These are phyloP conservation scores for Drosophila cardini DNA, from an alignment of 1,140 invertebrate genomes.

Conservation along the genomic window DNA sequence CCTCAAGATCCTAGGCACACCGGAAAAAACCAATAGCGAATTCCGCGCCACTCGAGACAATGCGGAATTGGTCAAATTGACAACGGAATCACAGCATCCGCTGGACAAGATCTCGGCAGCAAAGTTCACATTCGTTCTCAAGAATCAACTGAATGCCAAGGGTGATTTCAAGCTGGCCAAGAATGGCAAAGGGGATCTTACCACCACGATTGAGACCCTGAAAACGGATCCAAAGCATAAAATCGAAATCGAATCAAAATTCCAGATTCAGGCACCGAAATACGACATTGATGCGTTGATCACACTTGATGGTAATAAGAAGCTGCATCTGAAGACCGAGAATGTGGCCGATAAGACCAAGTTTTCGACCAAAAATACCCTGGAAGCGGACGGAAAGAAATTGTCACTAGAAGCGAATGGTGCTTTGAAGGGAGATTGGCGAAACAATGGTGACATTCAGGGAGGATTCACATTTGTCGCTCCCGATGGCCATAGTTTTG, in stretches of 20 bases:
- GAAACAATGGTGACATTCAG: constrained; percentile 85
- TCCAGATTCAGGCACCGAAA: constrained; percentile 86
- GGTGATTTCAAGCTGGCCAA: constrained; percentile 86
- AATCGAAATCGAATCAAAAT: constrained; percentile 87
- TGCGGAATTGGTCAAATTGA: constrained; percentile 59
- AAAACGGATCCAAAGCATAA: constrained; percentile 86
- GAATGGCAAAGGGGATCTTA: constrained; percentile 86
- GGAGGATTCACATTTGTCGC: constrained; percentile 69
- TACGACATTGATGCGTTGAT: constrained; percentile 87
- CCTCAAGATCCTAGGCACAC: constrained; percentile 67
- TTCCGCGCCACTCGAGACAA: constrained; percentile 53
- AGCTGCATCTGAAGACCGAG: constrained; percentile 86
- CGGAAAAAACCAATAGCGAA: constrained; percentile 71
- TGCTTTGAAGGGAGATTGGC: constrained; percentile 84
- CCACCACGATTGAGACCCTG: constrained; percentile 85
- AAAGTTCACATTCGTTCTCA: constrained; percentile 86
- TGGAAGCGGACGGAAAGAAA: constrained; percentile 86
- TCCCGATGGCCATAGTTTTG: constrained; percentile 51
- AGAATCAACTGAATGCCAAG: constrained; percentile 86
- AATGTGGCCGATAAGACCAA: constrained; percentile 86
- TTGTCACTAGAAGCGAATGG: constrained; percentile 86
- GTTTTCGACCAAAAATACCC: constrained; percentile 87
- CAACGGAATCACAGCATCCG: constrained; percentile 66
- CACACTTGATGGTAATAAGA: constrained; percentile 89
- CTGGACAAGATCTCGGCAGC: constrained; percentile 83